phyloP scores from a whole-genome alignment of 2,113 vertebrate species.

The Smithornis capensis region DNA sequence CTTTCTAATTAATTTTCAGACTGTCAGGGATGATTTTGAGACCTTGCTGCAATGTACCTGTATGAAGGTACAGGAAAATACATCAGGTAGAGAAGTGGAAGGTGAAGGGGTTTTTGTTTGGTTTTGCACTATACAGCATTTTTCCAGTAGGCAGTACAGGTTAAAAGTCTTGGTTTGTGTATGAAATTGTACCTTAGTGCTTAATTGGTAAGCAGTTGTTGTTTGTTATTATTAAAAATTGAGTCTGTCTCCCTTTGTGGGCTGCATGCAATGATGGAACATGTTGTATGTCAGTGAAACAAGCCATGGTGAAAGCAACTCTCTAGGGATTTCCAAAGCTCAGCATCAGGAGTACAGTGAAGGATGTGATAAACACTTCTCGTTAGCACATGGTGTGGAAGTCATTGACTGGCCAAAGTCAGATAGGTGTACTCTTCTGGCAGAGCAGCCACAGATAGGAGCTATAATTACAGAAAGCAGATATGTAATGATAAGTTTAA shows the following conservation, averaged over 20 bases:
- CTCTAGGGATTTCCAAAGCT: slow-evolving; percentile 17
- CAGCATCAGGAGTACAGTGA: not conserved
- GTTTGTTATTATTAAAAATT: not conserved
- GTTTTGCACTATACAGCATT: not conserved
- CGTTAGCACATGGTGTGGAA: not conserved
- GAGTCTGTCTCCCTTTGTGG: not conserved
- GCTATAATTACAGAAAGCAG: not conserved
- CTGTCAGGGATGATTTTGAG: not conserved
- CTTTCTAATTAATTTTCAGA: not conserved
- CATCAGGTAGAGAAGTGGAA: not conserved
- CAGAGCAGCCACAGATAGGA: not conserved
- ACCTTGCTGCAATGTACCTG: not conserved
- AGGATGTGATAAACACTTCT: not conserved
- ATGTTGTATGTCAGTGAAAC: not conserved
- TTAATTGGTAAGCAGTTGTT: not conserved
- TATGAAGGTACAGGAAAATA: not conserved
- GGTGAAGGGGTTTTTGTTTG: not conserved
- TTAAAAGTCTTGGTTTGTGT: not conserved
- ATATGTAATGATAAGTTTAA: not conserved
- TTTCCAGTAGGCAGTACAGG: not conserved
- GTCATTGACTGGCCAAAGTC: slow-evolving; percentile 2
- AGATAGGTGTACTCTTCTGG: not conserved
- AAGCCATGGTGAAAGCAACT: not conserved
- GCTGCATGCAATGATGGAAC: not conserved
- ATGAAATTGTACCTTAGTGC: not conserved